Percentiles rank a stretch among this genome's conserved stretches.
Conservation (phyloP, 2,888 invertebrate genomes). For the Pristionchus japonicus region DNA sequence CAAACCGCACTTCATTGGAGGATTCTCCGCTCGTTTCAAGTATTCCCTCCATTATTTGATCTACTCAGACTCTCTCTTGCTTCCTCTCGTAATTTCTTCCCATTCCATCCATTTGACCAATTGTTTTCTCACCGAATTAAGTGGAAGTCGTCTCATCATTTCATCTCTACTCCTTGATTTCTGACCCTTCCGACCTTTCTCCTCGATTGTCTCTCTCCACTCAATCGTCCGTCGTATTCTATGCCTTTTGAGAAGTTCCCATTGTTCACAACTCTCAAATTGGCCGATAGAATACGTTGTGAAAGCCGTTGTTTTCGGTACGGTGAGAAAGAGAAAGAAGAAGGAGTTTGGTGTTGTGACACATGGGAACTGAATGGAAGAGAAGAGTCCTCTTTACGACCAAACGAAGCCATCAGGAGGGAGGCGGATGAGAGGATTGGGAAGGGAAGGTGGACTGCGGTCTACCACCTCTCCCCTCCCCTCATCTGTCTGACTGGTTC, state of each 20-base stretch:
- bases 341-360: background rate
- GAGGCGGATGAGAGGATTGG: background rate
- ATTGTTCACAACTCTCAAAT: background rate
- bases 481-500: background rate
- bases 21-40: background rate
- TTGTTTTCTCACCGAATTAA: constrained; percentile 25
- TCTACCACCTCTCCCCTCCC: background rate
- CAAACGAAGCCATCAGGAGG: background rate
- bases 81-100: constrained; percentile 16
- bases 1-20: background rate
- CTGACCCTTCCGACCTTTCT: background rate
- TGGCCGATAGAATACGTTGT: background rate
- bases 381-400: background rate
- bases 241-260: background rate
- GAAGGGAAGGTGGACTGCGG: background rate
- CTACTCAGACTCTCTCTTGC: background rate
- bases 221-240: background rate
- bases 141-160: background rate
- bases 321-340: background rate
- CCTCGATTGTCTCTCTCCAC: background rate
- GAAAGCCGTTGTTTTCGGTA: constrained; percentile 1
- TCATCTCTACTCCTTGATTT: background rate
- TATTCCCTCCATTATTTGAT: constrained; percentile 4
- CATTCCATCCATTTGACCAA: background rate
- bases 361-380: background rate